These are phyloP conservation scores for Seriola rivoliana DNA, from an alignment of 2,113 vertebrate species.

Conservation along the genomic window DNA sequence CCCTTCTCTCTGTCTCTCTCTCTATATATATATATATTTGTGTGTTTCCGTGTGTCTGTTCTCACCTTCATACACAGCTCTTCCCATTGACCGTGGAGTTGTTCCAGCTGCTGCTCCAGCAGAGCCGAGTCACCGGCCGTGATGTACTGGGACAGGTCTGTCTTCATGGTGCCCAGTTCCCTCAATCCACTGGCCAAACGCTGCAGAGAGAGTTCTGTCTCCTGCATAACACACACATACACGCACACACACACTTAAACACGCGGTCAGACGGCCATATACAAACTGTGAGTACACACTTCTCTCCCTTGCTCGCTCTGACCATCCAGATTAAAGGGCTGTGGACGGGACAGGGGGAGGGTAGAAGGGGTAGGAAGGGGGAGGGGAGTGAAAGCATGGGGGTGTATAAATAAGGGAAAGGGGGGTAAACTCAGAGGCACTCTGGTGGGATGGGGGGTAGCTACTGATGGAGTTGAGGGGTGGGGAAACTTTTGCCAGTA, in stretches of 20 bases:
- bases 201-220: slow-evolving; percentile 88
- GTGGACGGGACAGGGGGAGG: slow-evolving; percentile 79
- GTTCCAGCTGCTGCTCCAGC: slow-evolving; percentile 88
- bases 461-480: slow-evolving; percentile 13
- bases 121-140: slow-evolving; percentile 85
- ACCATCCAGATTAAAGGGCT: slow-evolving; percentile 87
- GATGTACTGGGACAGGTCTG: slow-evolving; percentile 85
- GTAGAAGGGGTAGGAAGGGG: slow-evolving; percentile 69
- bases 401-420: slow-evolving; percentile 82
- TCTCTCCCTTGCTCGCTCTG: slow-evolving; percentile 66
- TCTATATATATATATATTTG: not conserved
- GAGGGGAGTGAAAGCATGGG: slow-evolving; percentile 75
- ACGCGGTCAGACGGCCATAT: slow-evolving; percentile 48
- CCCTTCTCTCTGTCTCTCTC: not conserved
- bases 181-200: slow-evolving; percentile 83
- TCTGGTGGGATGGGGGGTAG: slow-evolving; percentile 49
- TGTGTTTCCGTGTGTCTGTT: not conserved
- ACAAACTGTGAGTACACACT: slow-evolving; percentile 35
- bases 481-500: slow-evolving; percentile 26
- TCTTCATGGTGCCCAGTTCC: slow-evolving; percentile 88
- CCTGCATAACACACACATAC: slow-evolving; percentile 87
- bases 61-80: slow-evolving; percentile 85
- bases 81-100: slow-evolving; percentile 88
- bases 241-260: slow-evolving; percentile 27
- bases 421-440: slow-evolving; percentile 50